A percentile compares a stretch with the other conserved stretches of the same genome.
Conservation (phyloP, 2,113 vertebrate genomes). For the Colistium nudipinnis region DNA sequence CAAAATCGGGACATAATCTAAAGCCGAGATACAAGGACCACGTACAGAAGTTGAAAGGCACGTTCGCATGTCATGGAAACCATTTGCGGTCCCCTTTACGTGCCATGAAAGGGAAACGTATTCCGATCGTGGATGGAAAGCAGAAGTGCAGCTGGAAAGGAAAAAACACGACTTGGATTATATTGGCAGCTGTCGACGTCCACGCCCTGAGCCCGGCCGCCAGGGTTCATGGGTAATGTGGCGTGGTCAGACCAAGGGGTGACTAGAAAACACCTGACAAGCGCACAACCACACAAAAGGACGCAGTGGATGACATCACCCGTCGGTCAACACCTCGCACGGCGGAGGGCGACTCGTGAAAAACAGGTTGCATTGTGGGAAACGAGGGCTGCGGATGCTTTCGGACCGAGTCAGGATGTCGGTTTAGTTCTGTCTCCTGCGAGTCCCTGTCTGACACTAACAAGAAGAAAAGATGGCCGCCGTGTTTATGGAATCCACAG, state of each 20-base stretch:
- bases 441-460: neutral
- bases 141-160: no score
- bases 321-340: no score
- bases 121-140: no score
- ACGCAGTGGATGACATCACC: constrained; percentile 6
- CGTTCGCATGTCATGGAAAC: no score
- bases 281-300: neutral
- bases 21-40: no score
- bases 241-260: no score
- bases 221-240: constrained; percentile 12
- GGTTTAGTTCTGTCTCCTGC: neutral
- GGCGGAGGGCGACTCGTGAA: no score
- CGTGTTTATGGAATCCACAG: constrained; percentile 16
- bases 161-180: neutral
- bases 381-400: neutral
- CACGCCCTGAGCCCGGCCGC: neutral
- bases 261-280: neutral
- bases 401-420: neutral
- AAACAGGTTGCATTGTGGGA: constrained; percentile 55
- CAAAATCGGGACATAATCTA: no score
- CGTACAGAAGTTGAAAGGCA: no score
- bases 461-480: neutral
- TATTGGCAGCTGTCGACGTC: neutral
- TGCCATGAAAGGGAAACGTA: no score
- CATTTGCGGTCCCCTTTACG: no score